Base-by-base conservation (phyloP, 2,797 vertebrate species). In the Sparus aurata region DNA sequence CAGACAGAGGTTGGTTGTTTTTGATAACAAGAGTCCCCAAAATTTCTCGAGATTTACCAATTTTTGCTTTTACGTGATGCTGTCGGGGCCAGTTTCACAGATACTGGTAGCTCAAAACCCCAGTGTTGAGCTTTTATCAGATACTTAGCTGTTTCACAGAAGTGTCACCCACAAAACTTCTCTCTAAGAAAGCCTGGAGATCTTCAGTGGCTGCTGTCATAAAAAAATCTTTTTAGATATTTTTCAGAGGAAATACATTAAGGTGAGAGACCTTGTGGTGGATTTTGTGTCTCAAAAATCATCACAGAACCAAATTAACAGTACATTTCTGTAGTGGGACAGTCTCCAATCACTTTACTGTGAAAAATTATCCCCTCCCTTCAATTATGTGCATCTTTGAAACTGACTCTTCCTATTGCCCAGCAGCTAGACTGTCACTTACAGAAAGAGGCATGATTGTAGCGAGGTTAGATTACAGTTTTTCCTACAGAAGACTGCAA, bases 1-100 rank as follows among this genome's bases (percentile, higher is more conserved):
- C 93, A 94, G 98, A 83, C 98, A 99, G 94, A 98, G 98, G 98
- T 99, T 94, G 89, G 95, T 86, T 77, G 18, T 9, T 59, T 60
- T 72, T 62, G 5, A 30, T 23, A n/a, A 1, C 1, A 43, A 47
- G 5, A 22, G 22, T 23, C 52, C 12, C 43, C 8, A 38, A 41
- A 61, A 27, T 1, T 34, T 58, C 5, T 69, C 1, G 9, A 38
- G 34, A 46, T 59, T 41, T 13, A 11, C 0, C 2, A 1, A 11
- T 43, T 47, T 72, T 52, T 27, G 0, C 1, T 55, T 23, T 16
- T 13, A 49, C 6, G 20, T 22, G 17, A 38, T 20, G 12, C 53
- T 57, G 11, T 15, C 8, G 17, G 69, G 25, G 53, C 18, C 12
- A 25, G 20, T 72, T 77, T 62, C 13, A 68, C 6, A 67, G 64